Evolutionary conservation across 2,797 vertebrate species (phyloP).

Genomic region (Botia kubotai): DNA sequence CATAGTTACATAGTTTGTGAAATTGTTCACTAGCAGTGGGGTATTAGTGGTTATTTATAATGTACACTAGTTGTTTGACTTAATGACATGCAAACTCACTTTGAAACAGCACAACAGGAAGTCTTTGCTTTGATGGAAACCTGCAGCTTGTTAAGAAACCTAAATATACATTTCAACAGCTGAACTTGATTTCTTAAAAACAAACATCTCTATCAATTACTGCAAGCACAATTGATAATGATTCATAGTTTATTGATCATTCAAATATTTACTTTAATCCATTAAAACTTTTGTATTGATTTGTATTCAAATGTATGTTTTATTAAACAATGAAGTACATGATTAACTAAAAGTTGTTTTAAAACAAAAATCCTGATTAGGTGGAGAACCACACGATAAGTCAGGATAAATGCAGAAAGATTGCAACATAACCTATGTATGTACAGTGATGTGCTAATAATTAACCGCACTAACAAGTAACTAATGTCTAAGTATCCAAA

Average conservation of each 20-base stretch:
- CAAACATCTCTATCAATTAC: background rate
- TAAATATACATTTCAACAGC: slow-evolving; percentile 13
- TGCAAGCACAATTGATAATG: background rate
- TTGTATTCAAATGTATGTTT: background rate
- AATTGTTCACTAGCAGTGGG: slow-evolving; percentile 15
- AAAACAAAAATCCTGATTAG: background rate
- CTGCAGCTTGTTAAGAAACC: slow-evolving; percentile 18
- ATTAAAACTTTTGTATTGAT: background rate
- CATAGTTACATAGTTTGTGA: slow-evolving; percentile 16
- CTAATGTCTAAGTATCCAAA: background rate
- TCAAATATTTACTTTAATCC: slow-evolving; percentile 5
- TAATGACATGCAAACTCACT: slow-evolving; percentile 11
- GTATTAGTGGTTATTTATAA: slow-evolving; percentile 13
- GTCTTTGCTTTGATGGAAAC: slow-evolving; percentile 11
- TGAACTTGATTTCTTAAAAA: slow-evolving; percentile 4
- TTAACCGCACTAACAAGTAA: background rate
- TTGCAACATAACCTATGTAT: background rate
- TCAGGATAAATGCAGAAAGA: background rate
- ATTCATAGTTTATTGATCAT: background rate
- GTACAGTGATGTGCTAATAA: background rate
- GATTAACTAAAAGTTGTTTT: background rate
- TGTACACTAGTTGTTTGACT: slow-evolving; percentile 3
- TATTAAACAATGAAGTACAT: background rate
- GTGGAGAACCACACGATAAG: background rate
- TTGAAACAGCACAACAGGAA: slow-evolving; percentile 22